phyloP scores from a whole-genome alignment of 2,797 vertebrate species.

The Cottoperca gobio region DNA sequence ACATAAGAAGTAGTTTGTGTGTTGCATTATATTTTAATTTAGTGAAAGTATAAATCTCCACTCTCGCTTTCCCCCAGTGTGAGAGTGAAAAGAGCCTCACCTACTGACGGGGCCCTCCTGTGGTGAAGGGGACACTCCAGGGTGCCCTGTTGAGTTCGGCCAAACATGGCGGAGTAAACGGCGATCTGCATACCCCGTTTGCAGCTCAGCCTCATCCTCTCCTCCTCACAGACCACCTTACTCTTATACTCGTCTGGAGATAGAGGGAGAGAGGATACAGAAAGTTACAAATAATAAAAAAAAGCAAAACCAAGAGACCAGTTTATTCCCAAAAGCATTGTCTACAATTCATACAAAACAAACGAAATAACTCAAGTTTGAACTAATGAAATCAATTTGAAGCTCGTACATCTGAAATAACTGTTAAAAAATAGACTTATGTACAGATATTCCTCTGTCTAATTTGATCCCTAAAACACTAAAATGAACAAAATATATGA shows the following conservation, averaged over 20 bases:
- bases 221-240: conserved; percentile 92
- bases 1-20: too few relatives aligned
- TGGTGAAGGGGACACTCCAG: conserved; percentile 90
- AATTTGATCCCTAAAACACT: background rate
- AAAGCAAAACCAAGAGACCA: background rate
- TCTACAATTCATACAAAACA: background rate
- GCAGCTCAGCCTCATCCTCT: conserved; percentile 91
- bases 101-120: conserved; percentile 84
- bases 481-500: background rate
- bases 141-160: conserved; percentile 87
- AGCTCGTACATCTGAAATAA: background rate
- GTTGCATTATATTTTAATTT: too few relatives aligned
- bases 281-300: conserved; percentile 4
- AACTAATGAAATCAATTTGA: background rate
- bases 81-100: conserved; percentile 76
- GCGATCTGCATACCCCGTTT: conserved; percentile 91
- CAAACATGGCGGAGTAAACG: conserved; percentile 90
- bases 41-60: background rate
- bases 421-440: background rate
- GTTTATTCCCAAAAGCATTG: background rate
- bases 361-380: background rate
- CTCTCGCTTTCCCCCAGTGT: background rate
- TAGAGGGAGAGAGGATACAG: background rate
- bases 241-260: conserved; percentile 91
- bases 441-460: background rate